Evolutionary conservation across 1,140 invertebrate species (phyloP).

Genomic region (Temnothorax longispinosus): DNA sequence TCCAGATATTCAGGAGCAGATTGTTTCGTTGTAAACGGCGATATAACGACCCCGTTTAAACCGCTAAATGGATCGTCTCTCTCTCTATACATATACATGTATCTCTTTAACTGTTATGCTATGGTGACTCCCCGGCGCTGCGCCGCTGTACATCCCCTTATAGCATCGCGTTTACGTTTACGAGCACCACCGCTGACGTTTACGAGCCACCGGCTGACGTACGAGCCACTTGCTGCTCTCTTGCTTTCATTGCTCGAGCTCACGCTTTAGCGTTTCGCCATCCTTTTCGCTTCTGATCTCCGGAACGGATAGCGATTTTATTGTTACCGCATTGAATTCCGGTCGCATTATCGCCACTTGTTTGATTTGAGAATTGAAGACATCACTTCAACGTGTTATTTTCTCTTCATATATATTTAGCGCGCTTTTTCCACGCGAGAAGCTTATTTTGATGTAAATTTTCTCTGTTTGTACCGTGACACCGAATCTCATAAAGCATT

Average conservation of each 20-base stretch:
- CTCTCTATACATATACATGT: conserved; percentile 69
- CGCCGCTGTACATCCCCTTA: conserved; percentile 84
- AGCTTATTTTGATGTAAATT: not conserved
- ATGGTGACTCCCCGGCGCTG: conserved; percentile 80
- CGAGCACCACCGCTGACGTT: conserved; percentile 86
- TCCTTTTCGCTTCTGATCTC: conserved; percentile 62
- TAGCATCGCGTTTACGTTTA: conserved; percentile 87
- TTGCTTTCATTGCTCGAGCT: conserved; percentile 71
- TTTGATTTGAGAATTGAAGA: conserved; percentile 10
- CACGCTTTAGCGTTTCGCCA: conserved; percentile 72
- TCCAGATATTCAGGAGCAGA: conserved; percentile 63
- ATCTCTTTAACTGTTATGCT: conserved; percentile 83
- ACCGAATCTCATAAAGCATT: not conserved
- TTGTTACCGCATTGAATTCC: conserved; percentile 52
- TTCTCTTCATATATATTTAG: not conserved
- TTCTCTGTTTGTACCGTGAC: not conserved
- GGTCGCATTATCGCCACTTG: conserved; percentile 4
- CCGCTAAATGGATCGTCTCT: conserved; percentile 76
- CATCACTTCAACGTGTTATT: not conserved
- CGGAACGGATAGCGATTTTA: conserved; percentile 62
- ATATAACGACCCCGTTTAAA: conserved; percentile 74
- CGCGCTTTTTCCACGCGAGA: not conserved
- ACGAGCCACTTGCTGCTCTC: conserved; percentile 86
- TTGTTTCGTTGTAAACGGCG: conserved; percentile 73
- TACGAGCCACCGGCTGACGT: conserved; percentile 87